These are phyloP conservation scores for Poeciliopsis turrubarensis DNA, from an alignment of 2,113 vertebrate species.

Conservation along the genomic window DNA sequence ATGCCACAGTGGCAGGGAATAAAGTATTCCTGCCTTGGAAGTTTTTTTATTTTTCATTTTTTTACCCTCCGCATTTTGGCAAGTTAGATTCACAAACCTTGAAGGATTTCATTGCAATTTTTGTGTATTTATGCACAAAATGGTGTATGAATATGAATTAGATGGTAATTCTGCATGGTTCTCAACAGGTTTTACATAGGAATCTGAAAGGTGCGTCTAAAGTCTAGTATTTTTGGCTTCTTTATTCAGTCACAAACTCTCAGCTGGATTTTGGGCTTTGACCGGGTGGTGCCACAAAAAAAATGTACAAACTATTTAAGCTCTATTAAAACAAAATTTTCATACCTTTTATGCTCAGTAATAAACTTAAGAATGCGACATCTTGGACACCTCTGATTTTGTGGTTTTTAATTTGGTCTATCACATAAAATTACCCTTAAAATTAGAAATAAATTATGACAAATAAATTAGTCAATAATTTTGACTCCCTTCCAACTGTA, in stretches of 20 bases:
- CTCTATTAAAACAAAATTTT: too few species aligned
- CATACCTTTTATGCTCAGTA: too few species aligned
- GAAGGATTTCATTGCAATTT: not conserved
- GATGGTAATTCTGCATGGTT: not conserved
- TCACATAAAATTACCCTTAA: too few species aligned
- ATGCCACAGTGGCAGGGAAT: not conserved
- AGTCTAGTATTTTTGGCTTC: not conserved
- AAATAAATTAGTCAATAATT: not conserved
- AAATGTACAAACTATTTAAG: too few species aligned
- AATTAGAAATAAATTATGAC: too few species aligned
- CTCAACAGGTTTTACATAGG: not conserved
- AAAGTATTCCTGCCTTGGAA: not conserved
- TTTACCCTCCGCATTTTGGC: too few species aligned
- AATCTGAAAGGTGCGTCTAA: not conserved
- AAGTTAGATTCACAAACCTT: not conserved
- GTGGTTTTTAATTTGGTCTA: too few species aligned
- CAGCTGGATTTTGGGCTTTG: not conserved
- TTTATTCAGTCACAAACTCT: not conserved
- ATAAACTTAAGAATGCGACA: too few species aligned
- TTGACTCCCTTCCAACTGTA: conserved; percentile 53
- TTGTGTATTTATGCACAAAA: too few species aligned
- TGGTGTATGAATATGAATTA: not conserved
- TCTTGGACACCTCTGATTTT: too few species aligned
- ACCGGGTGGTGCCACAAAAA: not conserved
- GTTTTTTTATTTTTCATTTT: not conserved